These are phyloP conservation scores for Sinonovacula constricta DNA, from an alignment of 1,140 invertebrate species.

Conservation along the genomic window DNA sequence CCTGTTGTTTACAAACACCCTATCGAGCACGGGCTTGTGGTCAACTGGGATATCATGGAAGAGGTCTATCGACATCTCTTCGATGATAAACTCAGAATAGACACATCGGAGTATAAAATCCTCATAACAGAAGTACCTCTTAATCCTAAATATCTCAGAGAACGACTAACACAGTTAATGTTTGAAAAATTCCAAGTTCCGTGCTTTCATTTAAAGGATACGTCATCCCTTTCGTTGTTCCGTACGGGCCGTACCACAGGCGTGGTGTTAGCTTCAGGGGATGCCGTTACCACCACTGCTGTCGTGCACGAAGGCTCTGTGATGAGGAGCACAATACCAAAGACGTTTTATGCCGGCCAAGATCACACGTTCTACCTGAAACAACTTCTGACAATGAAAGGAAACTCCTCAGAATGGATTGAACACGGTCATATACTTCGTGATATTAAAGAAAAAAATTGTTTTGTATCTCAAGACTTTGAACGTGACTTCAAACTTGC, in stretches of 20 bases:
- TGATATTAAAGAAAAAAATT: constrained; percentile 26
- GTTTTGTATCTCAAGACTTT: constrained; percentile 41
- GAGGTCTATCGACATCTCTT: constrained; percentile 17
- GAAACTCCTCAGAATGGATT: neutral
- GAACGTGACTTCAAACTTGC: constrained; percentile 21
- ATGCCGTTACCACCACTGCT: constrained; percentile 26
- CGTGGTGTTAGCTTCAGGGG: constrained; percentile 27
- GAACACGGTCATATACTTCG: neutral
- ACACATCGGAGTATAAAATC: constrained; percentile 5
- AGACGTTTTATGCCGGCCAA: constrained; percentile 42
- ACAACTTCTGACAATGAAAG: neutral
- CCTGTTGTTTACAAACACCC: constrained; percentile 12
- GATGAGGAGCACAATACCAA: constrained; percentile 28
- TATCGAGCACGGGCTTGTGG: constrained; percentile 33
- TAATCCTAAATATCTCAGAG: constrained; percentile 33
- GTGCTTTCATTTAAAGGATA: constrained; percentile 21
- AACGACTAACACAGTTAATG: constrained; percentile 31
- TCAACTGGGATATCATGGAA: constrained; percentile 28
- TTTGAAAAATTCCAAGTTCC: constrained; percentile 28
- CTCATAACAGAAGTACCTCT: constrained; percentile 26
- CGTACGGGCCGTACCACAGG: constrained; percentile 21
- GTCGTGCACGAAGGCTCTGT: constrained; percentile 34
- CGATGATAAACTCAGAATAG: constrained; percentile 6
- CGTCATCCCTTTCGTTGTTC: constrained; percentile 25
- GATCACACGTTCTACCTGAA: constrained; percentile 10